Evolutionary conservation across 2,797 vertebrate genomes (phyloP), one percentile per base, ranked within the genome.

Genomic region (Periparus ater): DNA sequence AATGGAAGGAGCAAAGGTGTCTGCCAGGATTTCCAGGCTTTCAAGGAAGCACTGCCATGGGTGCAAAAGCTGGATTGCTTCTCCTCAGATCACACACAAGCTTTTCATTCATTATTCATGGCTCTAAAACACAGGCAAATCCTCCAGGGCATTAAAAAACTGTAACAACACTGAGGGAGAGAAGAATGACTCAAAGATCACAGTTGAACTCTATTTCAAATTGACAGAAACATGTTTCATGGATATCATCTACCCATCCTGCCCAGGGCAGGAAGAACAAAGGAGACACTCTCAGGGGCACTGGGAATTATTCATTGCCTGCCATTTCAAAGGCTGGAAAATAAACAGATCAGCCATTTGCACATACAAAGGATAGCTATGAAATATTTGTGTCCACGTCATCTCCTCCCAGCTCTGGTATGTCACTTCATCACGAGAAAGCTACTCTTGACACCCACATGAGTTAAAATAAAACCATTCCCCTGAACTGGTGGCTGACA

Each of bases 401-500:
- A 95, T 74, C 82, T 94, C 72, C 61, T 48, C 42, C 23, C 38
- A 54, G 42, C 65, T 83, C 61, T 89, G 47, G 21, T 44, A 72
- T 68, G 72, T 58, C 85, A 71, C 36, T 91, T 85, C 71, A 82
- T 72, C 78, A 86, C 0, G 1, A 91, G 72, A 92, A 89, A 90
- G 38, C 66, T 82, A 74, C 50, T 63, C 76, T 40, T 30, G n/a
- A 92, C 86, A 89, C 87, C 91, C 76, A 89, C 13, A 0, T 85
- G 55, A 92, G 73, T 84, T 93, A 91, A 92, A 94, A 93, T 96
- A 95, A 91, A 93, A 91, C 66, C 48, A 40, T 79, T 89, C 29
- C 62, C 50, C 34, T 91, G 86, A 74, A 47, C 57, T 54, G 38
- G 85, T 82, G 91, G 71, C 91, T 94, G 83, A 85, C 90, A 91